A percentile compares a stretch with the other conserved stretches of the same genome.
These are phyloP conservation scores for Trachymyrmex septentrionalis DNA, from an alignment of 1,140 invertebrate genomes.

Conservation along the genomic window DNA sequence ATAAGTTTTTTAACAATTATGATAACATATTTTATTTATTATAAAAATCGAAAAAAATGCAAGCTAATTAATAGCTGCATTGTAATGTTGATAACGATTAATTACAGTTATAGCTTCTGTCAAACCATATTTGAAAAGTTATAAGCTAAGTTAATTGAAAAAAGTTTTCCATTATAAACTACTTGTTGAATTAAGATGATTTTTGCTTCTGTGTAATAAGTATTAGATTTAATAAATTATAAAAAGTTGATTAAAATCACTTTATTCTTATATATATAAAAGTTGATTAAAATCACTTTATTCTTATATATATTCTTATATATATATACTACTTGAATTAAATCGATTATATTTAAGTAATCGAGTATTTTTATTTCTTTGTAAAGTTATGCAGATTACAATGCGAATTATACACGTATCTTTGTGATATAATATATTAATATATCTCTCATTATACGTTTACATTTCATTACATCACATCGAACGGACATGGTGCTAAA, in stretches of 20 bases:
- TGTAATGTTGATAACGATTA: not conserved
- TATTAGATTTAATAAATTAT: not conserved
- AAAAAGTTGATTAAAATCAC: not conserved
- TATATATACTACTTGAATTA: constrained; percentile 1
- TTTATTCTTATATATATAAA: not conserved
- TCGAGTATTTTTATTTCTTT: constrained; percentile 75
- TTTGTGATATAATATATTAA: constrained; percentile 74
- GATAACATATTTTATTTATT: not conserved
- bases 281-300: not conserved
- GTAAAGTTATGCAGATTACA: constrained; percentile 76
- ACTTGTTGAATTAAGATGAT: not conserved
- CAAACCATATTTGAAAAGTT: not conserved
- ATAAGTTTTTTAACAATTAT: not conserved
- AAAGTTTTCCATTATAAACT: not conserved
- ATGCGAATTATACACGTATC: constrained; percentile 73
- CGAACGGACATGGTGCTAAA: constrained; percentile 78
- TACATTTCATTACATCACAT: constrained; percentile 79
- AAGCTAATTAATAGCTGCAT: not conserved
- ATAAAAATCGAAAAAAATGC: not conserved
- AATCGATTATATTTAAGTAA: constrained; percentile 53
- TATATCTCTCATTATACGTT: constrained; percentile 68
- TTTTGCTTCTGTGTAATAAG: not conserved
- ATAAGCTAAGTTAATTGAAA: not conserved
- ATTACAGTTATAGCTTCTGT: not conserved
- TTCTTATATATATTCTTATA: too few species aligned